Evolutionary conservation across 1,140 invertebrate genomes (phyloP).

Genomic region (Holotrichia oblita): DNA sequence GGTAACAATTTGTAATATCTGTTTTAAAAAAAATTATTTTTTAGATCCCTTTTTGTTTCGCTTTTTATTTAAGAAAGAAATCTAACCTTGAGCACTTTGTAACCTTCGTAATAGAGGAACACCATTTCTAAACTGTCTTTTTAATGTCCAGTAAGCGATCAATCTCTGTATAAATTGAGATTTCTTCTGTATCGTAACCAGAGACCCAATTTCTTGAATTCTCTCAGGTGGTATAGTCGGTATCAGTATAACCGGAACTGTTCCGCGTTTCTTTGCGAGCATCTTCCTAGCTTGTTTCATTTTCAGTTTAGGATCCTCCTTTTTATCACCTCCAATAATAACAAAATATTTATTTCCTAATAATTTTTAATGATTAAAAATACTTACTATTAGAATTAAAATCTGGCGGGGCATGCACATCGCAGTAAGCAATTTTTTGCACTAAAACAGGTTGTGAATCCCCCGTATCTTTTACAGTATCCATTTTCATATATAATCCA

Average conservation of each 20-base stretch:
- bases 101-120: slow-evolving; percentile 90
- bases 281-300: slow-evolving; percentile 81
- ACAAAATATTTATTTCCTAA: background rate
- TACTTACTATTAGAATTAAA: slow-evolving; percentile 8
- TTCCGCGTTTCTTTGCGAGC: slow-evolving; percentile 83
- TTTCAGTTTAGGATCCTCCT: slow-evolving; percentile 69
- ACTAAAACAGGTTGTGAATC: slow-evolving; percentile 80
- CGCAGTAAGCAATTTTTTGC: slow-evolving; percentile 95
- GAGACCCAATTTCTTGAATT: slow-evolving; percentile 83
- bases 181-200: slow-evolving; percentile 77
- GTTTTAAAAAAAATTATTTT: background rate
- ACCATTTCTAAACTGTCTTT: slow-evolving; percentile 94
- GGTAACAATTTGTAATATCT: slow-evolving; percentile 37
- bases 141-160: slow-evolving; percentile 94
- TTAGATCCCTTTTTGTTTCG: no score
- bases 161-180: slow-evolving; percentile 89
- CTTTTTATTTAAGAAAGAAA: background rate
- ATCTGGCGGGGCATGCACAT: slow-evolving; percentile 90
- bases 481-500: slow-evolving; percentile 95
- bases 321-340: slow-evolving; percentile 51
- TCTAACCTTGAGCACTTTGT: slow-evolving; percentile 70
- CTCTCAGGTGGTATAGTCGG: slow-evolving; percentile 92
- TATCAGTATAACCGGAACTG: slow-evolving; percentile 90
- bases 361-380: background rate
- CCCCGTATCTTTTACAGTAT: slow-evolving; percentile 78